A percentile compares a stretch with the other conserved stretches of the same genome.
Conservation (phyloP, 2,113 vertebrate genomes). For the Ameiurus melas region DNA sequence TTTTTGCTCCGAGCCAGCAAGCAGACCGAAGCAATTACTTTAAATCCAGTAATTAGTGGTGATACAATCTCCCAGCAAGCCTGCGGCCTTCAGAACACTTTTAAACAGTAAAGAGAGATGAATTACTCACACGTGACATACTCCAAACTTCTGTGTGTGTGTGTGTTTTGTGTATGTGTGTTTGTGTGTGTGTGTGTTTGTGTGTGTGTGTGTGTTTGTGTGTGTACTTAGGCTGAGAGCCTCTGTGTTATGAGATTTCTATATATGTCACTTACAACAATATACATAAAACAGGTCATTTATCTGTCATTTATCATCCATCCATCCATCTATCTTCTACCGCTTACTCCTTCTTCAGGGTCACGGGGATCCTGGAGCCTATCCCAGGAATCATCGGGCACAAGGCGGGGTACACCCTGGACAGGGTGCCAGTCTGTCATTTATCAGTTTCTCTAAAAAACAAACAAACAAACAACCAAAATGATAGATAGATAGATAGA, state of each 20-base stretch:
- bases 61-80: conserved; percentile 64
- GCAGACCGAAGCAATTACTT: conserved; percentile 70
- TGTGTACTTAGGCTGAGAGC: background rate
- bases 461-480: background rate
- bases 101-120: background rate
- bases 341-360: too few relatives aligned
- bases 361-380: too few relatives aligned
- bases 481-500: background rate
- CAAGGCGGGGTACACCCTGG: too few relatives aligned
- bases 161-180: conserved; percentile 2
- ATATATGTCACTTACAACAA: background rate
- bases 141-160: conserved; percentile 8
- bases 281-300: background rate
- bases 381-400: too few relatives aligned
- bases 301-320: background rate
- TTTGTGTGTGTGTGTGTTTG: conserved; percentile 1
- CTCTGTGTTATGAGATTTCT: background rate
- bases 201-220: background rate
- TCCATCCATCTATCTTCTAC: too few relatives aligned
- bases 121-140: conserved; percentile 4
- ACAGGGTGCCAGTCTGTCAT: too few relatives aligned
- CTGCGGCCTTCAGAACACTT: conserved; percentile 53
- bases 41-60: conserved; percentile 76
- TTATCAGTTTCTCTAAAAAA: background rate
- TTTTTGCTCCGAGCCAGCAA: conserved; percentile 67